Evolutionary conservation across 2,797 vertebrate genomes (phyloP), one percentile per base, ranked within the genome.

Genomic region (Macroramphosus scolopax): DNA sequence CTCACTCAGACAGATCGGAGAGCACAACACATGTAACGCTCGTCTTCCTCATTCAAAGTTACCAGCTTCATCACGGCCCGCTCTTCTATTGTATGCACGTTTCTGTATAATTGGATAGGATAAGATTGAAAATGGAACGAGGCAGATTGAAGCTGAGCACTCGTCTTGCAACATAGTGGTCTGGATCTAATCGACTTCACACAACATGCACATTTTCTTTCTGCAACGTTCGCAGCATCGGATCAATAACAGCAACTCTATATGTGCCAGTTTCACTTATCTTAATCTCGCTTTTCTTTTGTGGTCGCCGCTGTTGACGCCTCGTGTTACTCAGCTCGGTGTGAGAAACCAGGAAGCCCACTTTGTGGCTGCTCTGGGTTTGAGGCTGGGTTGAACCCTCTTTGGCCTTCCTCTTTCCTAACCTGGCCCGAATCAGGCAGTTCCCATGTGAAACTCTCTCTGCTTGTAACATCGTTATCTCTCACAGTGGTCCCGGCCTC

Each of bases 381-480:
- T 42, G 32, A 66, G 25, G 18, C 37, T 59, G 59, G 56, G 39
- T 47, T 56, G 56, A 68, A 67, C 53, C 40, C 35, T 52, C 24
- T 6, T 15, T 15, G 22, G 26, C 55, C 67, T 81, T 75, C 65
- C 63, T 64, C 64, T 81, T 77, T 72, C n/a, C n/a, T n/a, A n/a
- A n/a, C n/a, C n/a, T n/a, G 2, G 33, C 31, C 28, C 15, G 51
- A 68, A 63, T 74, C 50, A 67, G 8, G 20, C 20, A 17, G 75
- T 89, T 89, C 84, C 84, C 83, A 84, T 28, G 82, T 82, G 83
- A 89, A 86, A 80, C 43, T 59, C 31, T 37, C 49, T 44, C 53
- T 35, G 31, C n/a, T 12, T 14, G 40, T 56, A 41, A 50, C 63
- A 36, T 51, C 24, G 68, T 86, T 87, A 87, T 88, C 83, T 82